These are phyloP conservation scores for Enteromius fasciolatus DNA, from an alignment of 2,797 vertebrate species.

Conservation along the genomic window DNA sequence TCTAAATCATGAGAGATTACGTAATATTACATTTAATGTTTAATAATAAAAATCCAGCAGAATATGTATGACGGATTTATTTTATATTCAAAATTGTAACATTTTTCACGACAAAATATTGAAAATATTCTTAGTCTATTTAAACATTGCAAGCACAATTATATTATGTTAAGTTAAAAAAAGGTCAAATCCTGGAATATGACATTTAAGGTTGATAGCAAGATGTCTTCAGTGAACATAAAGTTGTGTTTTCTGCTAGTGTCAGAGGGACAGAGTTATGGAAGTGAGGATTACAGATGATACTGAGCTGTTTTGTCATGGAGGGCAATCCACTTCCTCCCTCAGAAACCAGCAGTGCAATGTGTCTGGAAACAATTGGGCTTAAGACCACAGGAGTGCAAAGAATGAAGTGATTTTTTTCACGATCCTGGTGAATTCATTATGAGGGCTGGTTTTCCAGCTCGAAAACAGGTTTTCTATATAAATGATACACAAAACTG, in stretches of 20 bases:
- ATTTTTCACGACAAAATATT: neutral
- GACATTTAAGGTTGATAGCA: neutral
- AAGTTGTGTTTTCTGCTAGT: constrained; percentile 4
- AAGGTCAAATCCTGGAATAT: neutral
- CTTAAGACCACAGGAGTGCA: constrained; percentile 54
- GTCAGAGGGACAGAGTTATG: constrained; percentile 55
- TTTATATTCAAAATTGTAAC: neutral
- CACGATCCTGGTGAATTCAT: constrained; percentile 38
- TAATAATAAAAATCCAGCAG: neutral
- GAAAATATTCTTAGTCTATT: neutral
- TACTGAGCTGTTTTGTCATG: constrained; percentile 53
- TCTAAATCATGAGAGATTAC: neutral
- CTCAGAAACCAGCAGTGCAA: constrained; percentile 51
- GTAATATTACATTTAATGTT: neutral
- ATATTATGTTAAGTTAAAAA: neutral
- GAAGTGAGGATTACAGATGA: constrained; percentile 70
- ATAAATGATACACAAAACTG: neutral
- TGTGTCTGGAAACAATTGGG: constrained; percentile 58
- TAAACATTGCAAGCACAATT: neutral
- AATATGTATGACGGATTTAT: neutral
- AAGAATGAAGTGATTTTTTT: constrained; percentile 52
- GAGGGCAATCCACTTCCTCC: constrained; percentile 53
- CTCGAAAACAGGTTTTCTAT: constrained; percentile 18
- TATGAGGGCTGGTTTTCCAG: constrained; percentile 46
- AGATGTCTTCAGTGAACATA: neutral